Base-by-base conservation (phyloP, 2,888 invertebrate genomes). In the Ceraclea dissimilis region DNA sequence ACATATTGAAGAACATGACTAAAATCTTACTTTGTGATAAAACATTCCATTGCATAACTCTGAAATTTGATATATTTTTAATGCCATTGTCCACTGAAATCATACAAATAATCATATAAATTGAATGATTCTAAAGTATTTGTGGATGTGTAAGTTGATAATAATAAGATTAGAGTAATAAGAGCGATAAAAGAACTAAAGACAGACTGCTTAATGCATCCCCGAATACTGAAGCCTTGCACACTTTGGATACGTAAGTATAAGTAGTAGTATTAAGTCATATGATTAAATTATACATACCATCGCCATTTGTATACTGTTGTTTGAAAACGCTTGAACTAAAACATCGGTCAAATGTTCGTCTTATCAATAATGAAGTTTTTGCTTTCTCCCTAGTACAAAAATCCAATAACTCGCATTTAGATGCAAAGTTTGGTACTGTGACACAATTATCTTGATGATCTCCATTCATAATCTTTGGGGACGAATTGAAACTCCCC, bases 401-500 rank as follows among this genome's bases (percentile, higher is more conserved):
- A 16, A 56, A 63, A 61, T 78, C 73, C 57, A 83, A 65, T 47
- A 84, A 66, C 54, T 80, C 80, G 47, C 71, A 69, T 22, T 76
- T 70, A 33, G 71, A 72, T 57, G 79, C 67, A 11, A 71, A 71
- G 54, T 72, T 69, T 34, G 79, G 73, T 63, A 80, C 63, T 60
- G 72, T 69, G 16, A 82, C 65, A 54, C 78, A 78, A 63, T 79
- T 78, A 66, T 85, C 85, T 67, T 83, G 79, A 2, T 73, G 72
- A 67, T 84, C 84, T 55, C 78, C 76, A 66, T 84, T 84, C 59
- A 79, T 71, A 60, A 84, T 81, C 69, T 81, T 82, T 47, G 84
- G 83, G 17, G 82, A 77, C 54, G 85, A 84, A 60, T 82, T 83
- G 67, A 86, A 85, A 68, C 85, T 85, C 62, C 86, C 86, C 86